A percentile compares a stretch with the other conserved stretches of the same genome.
Evolutionary conservation across 2,113 vertebrate species (phyloP).

Genomic region (Leptobrachium ailaonicum): DNA sequence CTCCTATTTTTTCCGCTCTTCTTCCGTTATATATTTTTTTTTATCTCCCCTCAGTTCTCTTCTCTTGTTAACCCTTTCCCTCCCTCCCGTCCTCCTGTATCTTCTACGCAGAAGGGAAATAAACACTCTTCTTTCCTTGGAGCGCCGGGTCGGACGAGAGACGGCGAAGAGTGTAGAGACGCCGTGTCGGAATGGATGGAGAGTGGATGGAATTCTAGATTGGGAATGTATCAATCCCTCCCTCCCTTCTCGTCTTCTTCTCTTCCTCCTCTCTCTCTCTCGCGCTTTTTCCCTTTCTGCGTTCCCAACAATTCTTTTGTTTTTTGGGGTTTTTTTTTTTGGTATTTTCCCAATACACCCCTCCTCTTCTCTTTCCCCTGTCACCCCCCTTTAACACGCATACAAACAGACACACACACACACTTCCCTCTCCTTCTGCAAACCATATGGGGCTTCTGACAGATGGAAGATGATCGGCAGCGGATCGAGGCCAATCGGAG

Average conservation of each 20-base stretch:
- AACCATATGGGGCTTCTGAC: constrained; percentile 49
- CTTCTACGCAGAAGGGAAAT: neutral
- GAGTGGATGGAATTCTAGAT: constrained; percentile 25
- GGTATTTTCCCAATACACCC: constrained; percentile 9
- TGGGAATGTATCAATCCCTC: constrained; percentile 12
- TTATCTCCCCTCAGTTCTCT: neutral
- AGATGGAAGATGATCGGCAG: constrained; percentile 43
- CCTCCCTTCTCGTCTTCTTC: neutral
- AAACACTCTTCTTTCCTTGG: constrained; percentile 5
- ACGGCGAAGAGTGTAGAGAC: constrained; percentile 17
- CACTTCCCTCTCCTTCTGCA: constrained; percentile 45
- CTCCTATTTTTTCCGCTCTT: neutral
- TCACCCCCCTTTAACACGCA: constrained; percentile 40
- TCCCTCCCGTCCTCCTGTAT: constrained; percentile 32
- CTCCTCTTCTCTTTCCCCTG: constrained; percentile 32
- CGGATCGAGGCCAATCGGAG: constrained; percentile 21
- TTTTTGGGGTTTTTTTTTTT: neutral
- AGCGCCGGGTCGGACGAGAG: constrained; percentile 10
- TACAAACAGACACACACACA: constrained; percentile 41
- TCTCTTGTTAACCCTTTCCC: constrained; percentile 34
- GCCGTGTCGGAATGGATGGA: constrained; percentile 29
- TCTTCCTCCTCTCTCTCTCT: neutral
- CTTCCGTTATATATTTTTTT: neutral
- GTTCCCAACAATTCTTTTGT: neutral
- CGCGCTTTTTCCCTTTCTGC: neutral